Base-by-base conservation (phyloP, 2,797 vertebrate species). In the Periophthalmus magnuspinnatus region DNA sequence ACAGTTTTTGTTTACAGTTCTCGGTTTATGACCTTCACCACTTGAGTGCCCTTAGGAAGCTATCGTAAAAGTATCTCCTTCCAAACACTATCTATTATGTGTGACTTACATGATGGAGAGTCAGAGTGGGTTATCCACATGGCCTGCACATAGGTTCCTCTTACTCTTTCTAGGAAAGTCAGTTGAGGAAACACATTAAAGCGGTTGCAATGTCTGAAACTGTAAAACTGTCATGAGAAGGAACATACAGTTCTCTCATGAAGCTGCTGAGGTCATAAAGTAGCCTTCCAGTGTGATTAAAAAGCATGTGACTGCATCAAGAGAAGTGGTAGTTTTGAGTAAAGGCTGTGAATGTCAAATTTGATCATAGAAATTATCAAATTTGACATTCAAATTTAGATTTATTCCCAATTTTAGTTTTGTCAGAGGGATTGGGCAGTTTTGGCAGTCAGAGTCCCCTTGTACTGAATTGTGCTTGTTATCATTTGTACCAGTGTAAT, bases 101-200 rank as follows among this genome's bases (percentile, higher is more conserved):
- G 7, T 72, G 4, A 52, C 54, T 22, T 13, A 14, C 22, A 56
- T 56, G 50, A 52, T 21, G 19, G 50, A 52, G 50, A 0, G n/a
- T 52, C n/a, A 56, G 54, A 22, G 11, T 5, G 13, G 41, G 41
- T 24, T 65, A 45, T 65, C 60, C 65, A 17, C 36, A 67, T 4
- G 67, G n/a, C 62, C 63, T 65, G 47, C 47, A 60, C 58, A 38
- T 6, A 6, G n/a, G 19, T 68, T 61, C 28, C 56, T 50, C 34
- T 22, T 33, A 61, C 56, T 33, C 33, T 34, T 61, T 68, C 28
- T 45, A 21, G 60, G 38, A 71, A 65, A 61, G 16, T 21, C 22
- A 56, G 16, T 54, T 21, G 13, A 6, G 3, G 0, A 52, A n/a
- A 63, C 17, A 52, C 21, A 65, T 55, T 54, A 55, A 55, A 54